These are phyloP conservation scores for Rugalucina vietnamica DNA, from an alignment of 2,888 invertebrate species.

Conservation along the genomic window DNA sequence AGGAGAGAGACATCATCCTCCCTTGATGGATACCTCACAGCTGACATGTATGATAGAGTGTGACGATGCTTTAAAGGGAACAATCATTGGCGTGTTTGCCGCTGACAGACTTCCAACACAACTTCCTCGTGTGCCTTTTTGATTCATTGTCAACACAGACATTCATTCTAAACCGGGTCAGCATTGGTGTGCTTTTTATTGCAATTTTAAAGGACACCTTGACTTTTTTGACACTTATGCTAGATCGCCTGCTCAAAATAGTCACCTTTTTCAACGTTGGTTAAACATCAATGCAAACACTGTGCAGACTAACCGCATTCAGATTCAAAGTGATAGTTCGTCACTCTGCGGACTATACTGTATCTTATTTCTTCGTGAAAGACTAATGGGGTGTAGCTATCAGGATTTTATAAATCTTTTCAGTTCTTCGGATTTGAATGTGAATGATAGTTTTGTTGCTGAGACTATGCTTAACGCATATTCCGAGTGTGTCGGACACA, in stretches of 20 bases:
- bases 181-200: slow-evolving; percentile 40
- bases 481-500: background rate
- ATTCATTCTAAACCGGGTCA: slow-evolving; percentile 22
- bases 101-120: slow-evolving; percentile 31
- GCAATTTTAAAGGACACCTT: background rate
- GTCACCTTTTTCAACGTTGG: background rate
- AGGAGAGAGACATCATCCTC: slow-evolving; percentile 35
- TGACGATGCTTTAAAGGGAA: slow-evolving; percentile 11
- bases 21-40: slow-evolving; percentile 40
- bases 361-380: background rate
- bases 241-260: background rate
- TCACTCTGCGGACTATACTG: background rate
- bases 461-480: background rate
- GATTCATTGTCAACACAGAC: slow-evolving; percentile 48
- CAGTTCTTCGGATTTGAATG: background rate
- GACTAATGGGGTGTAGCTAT: background rate
- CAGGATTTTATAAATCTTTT: background rate
- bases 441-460: background rate
- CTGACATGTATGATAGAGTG: slow-evolving; percentile 33
- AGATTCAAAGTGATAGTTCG: background rate
- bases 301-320: background rate
- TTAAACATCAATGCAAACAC: background rate
- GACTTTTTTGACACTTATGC: background rate
- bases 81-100: slow-evolving; percentile 34
- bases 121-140: background rate